Base-by-base conservation (phyloP, 2,797 vertebrate species). In the Gymnopithys bicolor region DNA sequence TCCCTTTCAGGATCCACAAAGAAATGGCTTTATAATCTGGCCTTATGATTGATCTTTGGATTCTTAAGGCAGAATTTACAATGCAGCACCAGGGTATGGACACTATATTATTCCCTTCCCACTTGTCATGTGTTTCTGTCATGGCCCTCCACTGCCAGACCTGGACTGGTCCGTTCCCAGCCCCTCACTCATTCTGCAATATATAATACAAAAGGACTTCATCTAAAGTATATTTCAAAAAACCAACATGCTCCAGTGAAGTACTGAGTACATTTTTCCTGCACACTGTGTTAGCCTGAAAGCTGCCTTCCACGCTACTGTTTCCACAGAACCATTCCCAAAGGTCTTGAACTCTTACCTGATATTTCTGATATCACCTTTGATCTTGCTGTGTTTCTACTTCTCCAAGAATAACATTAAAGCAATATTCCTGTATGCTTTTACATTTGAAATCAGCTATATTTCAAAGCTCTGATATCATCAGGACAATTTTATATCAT, bases 391-490 rank as follows among this genome's bases (percentile, higher is more conserved):
- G 21, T 66, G 70, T 81, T 94, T 87, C 80, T 53, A 35, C 64
- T 92, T 89, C 80, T 90, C 59, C 32, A 17, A 85, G 76, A 73
- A 89, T 82, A 87, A 87, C 93, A 87, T 32, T 21, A 94, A 93
- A 94, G 84, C 67, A 92, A 82, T 49, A 59, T 84, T 81, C 41
- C 66, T 43, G 7, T 94, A 81, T 56, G 93, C 12, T 90, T 90
- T 89, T 92, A 90, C 90, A 89, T 46, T 84, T 84, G 52, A 87
- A 90, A 93, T 86, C 53, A 75, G 68, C 58, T 85, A 23, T 92
- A 94, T 95, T 93, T 95, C 88, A 94, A 94, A 92, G 55, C 18
- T 94, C 87, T 95, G 69, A 89, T 95, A 66, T 85, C 75, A 87
- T 87, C 58, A 74, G 55, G 84, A 90, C 88, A 94, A 85, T 71